phyloP scores from a whole-genome alignment of 2,113 vertebrate genomes.

The Gopherus flavomarginatus region DNA sequence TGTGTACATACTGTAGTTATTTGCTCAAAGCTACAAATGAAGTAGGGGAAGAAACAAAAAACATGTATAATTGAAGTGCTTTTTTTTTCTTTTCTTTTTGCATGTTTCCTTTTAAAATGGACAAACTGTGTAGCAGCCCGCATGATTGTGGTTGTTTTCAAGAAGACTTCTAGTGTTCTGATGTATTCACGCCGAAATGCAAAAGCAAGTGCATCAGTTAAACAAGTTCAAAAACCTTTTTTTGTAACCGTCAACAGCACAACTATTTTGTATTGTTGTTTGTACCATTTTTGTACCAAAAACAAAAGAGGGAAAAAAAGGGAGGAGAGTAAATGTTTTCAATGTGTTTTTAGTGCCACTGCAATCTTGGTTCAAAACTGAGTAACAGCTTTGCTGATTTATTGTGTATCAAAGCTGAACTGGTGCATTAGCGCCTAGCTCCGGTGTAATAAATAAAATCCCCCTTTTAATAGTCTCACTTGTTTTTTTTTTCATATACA shows the following conservation, averaged over 20 bases:
- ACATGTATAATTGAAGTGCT: conserved; percentile 78
- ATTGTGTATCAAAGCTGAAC: conserved; percentile 83
- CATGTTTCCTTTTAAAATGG: conserved; percentile 91
- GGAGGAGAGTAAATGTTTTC: conserved; percentile 84
- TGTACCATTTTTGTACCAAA: conserved; percentile 98
- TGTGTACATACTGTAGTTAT: conserved; percentile 83
- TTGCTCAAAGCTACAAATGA: conserved; percentile 78
- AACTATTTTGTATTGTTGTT: conserved; percentile 99
- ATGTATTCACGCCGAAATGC: conserved; percentile 76
- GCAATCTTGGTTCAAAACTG: conserved; percentile 87
- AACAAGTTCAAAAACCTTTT: conserved; percentile 82
- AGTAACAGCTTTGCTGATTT: conserved; percentile 87
- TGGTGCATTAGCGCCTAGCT: conserved; percentile 63
- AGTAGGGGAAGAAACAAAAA: conserved; percentile 55
- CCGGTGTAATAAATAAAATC: conserved; percentile 80
- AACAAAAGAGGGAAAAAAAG: conserved; percentile 68
- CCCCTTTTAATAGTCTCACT: conserved; percentile 69
- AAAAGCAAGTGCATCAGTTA: conserved; percentile 79
- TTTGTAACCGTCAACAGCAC: conserved; percentile 98
- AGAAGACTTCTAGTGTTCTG: conserved; percentile 79
- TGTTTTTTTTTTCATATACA: neutral
- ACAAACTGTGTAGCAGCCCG: conserved; percentile 84
- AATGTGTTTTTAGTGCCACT: conserved; percentile 92
- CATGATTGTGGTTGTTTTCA: conserved; percentile 86
- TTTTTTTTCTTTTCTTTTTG: conserved; percentile 75